These are phyloP conservation scores for Propithecus deckenii DNA, from an alignment of 2,797 vertebrate genomes.

Conservation along the genomic window DNA sequence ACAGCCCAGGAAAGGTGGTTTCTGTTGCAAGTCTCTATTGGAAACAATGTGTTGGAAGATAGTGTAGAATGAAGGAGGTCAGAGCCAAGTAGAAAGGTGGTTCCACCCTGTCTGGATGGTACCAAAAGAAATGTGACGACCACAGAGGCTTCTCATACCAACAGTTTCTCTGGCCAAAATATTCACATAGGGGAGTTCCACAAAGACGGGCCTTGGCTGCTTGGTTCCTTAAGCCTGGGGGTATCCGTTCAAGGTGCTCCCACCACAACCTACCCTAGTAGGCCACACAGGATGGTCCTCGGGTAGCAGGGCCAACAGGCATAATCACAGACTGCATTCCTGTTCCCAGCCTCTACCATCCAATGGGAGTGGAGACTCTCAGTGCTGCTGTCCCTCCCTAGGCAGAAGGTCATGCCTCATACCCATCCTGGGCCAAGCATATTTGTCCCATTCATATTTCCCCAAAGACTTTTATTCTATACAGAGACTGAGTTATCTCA, in stretches of 20 bases:
- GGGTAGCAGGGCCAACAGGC: background rate
- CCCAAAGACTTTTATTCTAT: background rate
- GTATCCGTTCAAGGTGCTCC: background rate
- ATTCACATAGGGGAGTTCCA: background rate
- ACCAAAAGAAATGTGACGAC: background rate
- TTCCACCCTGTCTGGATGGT: background rate
- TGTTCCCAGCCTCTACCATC: background rate
- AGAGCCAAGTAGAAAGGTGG: background rate
- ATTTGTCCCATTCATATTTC: background rate
- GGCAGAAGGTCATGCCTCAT: too few species aligned
- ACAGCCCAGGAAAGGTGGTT: background rate
- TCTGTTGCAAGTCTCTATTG: background rate
- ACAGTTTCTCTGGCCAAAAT: background rate
- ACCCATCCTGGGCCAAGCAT: background rate
- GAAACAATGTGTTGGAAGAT: background rate
- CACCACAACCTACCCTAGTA: background rate
- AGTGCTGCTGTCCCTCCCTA: background rate
- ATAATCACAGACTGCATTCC: background rate
- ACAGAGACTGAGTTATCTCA: background rate
- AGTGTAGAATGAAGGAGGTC: background rate
- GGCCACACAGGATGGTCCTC: background rate
- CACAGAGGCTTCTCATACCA: background rate
- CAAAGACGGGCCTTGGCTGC: background rate
- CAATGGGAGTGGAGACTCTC: background rate
- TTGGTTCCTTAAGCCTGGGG: background rate